Base-by-base conservation (phyloP, 2,113 vertebrate genomes). In the Corvus cornix region DNA sequence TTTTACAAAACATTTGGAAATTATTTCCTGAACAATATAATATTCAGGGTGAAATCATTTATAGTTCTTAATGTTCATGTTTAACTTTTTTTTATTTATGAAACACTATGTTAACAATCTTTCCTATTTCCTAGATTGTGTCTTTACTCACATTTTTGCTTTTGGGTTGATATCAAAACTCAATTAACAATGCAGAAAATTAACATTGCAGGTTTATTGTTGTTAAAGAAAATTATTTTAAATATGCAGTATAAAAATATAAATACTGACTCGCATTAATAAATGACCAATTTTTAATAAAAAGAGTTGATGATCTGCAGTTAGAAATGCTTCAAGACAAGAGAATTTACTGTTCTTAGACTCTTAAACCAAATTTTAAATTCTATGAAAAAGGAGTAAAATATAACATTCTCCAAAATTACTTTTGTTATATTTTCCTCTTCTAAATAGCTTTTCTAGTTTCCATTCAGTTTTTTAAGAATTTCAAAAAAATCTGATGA, bases 141-240 rank as follows among this genome's bases (percentile, higher is more conserved):
- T 69, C 59, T 78, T 89, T 82, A 53, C 31, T 79, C 62, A 46
- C 30, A 28, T 76, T 93, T 46, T 6, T 90, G 51, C 0, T 88
- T 86, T 90, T 92, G 70, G 31, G 63, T 77, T 33, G 26, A 62
- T 88, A 66, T 63, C 22, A 88, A 93, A 90, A 94, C 69, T 92
- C 75, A 81, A 35, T 84, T 93, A 92, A 62, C 63, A 84, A 94
- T 67, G 55, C 18, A 87, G 44, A 91, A 89, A 75, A 89, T 35
- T 64, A 72, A 72, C 15, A 63, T 46, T 72, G 39, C 26, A 72
- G 15, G 62, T 85, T 90, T 85, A 37, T 17, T 37, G 14, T 35
- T 44, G 56, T 73, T 53, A 74, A 76, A 84, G 23, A 53, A 70
- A 90, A 48, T 67, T 48, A 20, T 67, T 83, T 74, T 16, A 87